These are phyloP conservation scores for Cyanocitta stelleri DNA, from an alignment of 2,113 vertebrate species.

Conservation along the genomic window DNA sequence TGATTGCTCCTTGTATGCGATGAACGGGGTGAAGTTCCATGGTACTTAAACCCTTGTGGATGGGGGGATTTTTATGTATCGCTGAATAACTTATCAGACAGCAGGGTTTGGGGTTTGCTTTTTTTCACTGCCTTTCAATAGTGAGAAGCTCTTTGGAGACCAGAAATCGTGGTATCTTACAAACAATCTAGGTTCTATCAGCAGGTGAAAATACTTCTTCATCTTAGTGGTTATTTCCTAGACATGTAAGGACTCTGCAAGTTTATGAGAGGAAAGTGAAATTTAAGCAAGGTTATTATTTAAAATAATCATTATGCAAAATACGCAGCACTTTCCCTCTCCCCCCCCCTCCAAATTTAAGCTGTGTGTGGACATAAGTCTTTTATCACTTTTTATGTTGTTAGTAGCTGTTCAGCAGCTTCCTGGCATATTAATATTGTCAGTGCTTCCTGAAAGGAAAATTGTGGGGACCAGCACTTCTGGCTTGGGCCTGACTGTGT, in stretches of 20 bases:
- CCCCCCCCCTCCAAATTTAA: background rate
- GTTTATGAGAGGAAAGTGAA: background rate
- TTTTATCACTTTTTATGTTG: background rate
- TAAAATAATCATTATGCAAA: background rate
- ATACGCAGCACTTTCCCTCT: background rate
- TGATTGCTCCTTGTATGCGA: background rate
- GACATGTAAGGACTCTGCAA: background rate
- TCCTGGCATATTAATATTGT: background rate
- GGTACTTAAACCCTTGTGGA: background rate
- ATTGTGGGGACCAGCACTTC: background rate
- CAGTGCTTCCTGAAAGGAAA: background rate
- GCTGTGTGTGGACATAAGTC: background rate
- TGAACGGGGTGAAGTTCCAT: background rate
- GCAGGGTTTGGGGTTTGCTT: background rate
- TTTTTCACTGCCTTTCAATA: background rate
- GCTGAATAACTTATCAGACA: background rate
- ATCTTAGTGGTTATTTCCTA: accelerated
- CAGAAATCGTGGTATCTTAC: background rate
- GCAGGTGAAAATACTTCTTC: background rate
- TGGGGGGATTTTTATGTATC: accelerated
- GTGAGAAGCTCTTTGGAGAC: background rate
- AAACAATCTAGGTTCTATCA: background rate
- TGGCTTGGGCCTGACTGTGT: background rate
- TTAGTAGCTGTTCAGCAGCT: background rate
- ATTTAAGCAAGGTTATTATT: background rate